phyloP scores from a whole-genome alignment of 2,797 vertebrate genomes.

The Melopsittacus undulatus region DNA sequence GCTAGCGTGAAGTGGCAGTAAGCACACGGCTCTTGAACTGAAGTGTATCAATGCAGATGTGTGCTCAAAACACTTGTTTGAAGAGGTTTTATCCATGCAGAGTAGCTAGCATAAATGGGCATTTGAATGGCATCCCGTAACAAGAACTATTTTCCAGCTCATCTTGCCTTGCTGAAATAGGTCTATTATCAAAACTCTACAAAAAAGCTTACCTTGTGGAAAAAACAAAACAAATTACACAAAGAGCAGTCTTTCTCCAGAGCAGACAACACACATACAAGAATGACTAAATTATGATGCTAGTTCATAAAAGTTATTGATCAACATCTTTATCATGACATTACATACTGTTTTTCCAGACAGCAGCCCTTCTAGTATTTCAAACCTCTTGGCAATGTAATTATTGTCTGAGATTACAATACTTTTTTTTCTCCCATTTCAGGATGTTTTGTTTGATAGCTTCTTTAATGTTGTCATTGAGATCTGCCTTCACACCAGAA shows the following conservation, averaged over 20 bases:
- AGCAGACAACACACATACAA: neutral
- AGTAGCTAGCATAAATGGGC: neutral
- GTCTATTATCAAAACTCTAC: neutral
- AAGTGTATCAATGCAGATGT: neutral
- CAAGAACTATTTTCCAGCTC: neutral
- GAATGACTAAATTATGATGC: neutral
- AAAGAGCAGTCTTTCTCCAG: neutral
- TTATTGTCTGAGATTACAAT: neutral
- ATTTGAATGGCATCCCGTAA: neutral
- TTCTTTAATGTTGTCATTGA: neutral
- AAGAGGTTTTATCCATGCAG: neutral
- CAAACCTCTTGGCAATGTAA: neutral
- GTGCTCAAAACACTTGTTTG: neutral
- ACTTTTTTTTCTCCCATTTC: neutral
- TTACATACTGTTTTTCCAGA: neutral
- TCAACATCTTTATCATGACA: neutral
- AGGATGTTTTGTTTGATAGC: neutral
- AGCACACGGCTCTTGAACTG: neutral
- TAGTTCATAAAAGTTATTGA: neutral
- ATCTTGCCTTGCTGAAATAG: neutral
- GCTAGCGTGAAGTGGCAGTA: neutral
- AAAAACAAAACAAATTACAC: neutral
- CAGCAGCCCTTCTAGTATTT: neutral
- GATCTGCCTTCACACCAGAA: neutral
- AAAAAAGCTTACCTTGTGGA: neutral